Percentiles rank a stretch among this genome's conserved stretches.
Evolutionary conservation across 2,113 vertebrate species (phyloP).

Genomic region (Lucifuga dentata): DNA sequence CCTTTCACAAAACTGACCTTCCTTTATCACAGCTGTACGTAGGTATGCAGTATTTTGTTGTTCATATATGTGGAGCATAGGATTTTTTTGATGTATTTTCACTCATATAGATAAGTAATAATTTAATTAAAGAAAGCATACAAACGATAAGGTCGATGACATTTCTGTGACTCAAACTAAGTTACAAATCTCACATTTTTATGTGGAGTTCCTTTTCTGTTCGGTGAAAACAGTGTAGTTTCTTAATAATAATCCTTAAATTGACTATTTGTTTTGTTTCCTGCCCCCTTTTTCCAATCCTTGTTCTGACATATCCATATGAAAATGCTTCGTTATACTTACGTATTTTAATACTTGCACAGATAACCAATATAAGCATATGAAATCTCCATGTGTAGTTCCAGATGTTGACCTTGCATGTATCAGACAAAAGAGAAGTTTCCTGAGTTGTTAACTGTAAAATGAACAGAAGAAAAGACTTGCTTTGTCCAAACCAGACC

Average conservation of each 20-base stretch:
- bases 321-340: conserved; percentile 82
- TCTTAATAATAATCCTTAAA: conserved; percentile 58
- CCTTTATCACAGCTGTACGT: conserved; percentile 76
- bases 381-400: conserved; percentile 86
- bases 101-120: conserved; percentile 75
- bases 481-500: conserved; percentile 85
- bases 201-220: conserved; percentile 76
- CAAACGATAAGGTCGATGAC: conserved; percentile 82
- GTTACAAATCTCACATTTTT: conserved; percentile 72
- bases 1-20: conserved; percentile 80
- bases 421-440: conserved; percentile 80
- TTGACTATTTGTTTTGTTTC: conserved; percentile 23
- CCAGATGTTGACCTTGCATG: conserved; percentile 88
- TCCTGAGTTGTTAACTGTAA: conserved; percentile 83
- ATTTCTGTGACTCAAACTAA: conserved; percentile 88
- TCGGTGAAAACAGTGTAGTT: conserved; percentile 82
- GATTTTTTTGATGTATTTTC: conserved; percentile 82
- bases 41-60: conserved; percentile 88
- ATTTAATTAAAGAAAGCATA: conserved; percentile 69
- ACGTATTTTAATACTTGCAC: conserved; percentile 87
- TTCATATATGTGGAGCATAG: conserved; percentile 86
- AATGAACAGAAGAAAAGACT: conserved; percentile 70
- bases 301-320: conserved; percentile 83
- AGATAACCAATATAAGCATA: conserved; percentile 84
- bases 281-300: conserved; percentile 63